phyloP scores from a whole-genome alignment of 2,113 vertebrate species.

The Semnopithecus entellus region DNA sequence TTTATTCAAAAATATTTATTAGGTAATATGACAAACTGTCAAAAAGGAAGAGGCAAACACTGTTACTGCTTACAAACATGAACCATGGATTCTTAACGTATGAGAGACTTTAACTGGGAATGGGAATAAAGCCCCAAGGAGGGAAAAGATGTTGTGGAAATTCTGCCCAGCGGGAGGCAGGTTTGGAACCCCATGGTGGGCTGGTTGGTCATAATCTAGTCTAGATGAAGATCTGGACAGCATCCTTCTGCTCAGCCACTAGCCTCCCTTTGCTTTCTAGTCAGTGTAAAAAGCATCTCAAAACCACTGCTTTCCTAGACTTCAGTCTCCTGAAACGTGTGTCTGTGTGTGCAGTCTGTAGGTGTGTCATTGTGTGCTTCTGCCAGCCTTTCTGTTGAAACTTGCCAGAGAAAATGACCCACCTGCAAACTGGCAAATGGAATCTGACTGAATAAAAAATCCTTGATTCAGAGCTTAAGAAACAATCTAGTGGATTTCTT shows the following conservation, averaged over 20 bases:
- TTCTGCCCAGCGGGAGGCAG: accelerated
- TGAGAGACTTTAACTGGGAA: background rate
- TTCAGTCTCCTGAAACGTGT: background rate
- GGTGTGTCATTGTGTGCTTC: background rate
- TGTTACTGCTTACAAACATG: background rate
- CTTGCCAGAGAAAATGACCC: background rate
- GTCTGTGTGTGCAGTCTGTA: accelerated
- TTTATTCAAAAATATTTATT: background rate
- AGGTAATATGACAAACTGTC: background rate
- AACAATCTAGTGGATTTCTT: background rate
- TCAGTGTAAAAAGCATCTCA: background rate
- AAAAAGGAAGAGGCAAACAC: background rate
- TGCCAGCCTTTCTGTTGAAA: background rate
- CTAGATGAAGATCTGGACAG: background rate
- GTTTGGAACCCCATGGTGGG: too few relatives aligned
- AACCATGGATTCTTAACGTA: background rate
- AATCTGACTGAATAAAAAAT: background rate
- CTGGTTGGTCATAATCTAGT: background rate
- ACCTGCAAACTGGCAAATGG: background rate
- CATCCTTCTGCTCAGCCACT: too few relatives aligned
- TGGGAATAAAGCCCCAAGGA: background rate
- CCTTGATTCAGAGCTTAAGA: background rate
- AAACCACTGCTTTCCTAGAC: background rate
- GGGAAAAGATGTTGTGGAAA: background rate
- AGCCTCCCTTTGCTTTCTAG: background rate